Evolutionary conservation across 2,113 vertebrate genomes (phyloP), one percentile per base, ranked within the genome.

Genomic region (Tinamus guttatus): DNA sequence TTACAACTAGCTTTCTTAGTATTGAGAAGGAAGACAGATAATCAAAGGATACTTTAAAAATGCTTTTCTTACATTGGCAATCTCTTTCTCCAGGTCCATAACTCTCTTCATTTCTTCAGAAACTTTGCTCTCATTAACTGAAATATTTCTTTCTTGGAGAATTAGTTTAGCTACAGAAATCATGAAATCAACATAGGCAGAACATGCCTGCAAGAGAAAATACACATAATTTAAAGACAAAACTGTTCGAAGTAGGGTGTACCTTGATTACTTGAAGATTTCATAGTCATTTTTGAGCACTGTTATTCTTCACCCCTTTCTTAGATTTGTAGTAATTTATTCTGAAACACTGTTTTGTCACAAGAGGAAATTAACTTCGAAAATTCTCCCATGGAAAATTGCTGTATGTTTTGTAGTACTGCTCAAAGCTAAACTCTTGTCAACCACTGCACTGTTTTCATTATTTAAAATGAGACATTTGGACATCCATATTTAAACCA

Each of bases 111-210:
- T 98, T 92, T 99, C 98, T 65, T 95, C 80, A 73, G 95, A 96
- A 96, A 99, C 96, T 32, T 41, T 41, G 3, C 13, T 97, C 75
- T 98, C 98, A 41, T 97, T 96, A 83, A 98, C 11, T 20, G 56
- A 9, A 84, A 99, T 89, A 13, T 74, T 70, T 89, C 97, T 98
- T 91, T 99, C 99, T 62, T 96, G 94, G 34, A 98, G 98, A 87
- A 99, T 98, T 93, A 99, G 92, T 94, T 97, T 98, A 32, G 98
- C 99, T 90, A 99, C 98, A 92, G 99, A 98, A 94, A 97, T 96
- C 99, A 99, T 99, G 96, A 99, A 99, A 89, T 98, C 97, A 89
- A 98, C 95, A 34, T 99, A 99, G 15, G 99, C 98, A 54, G 93
- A 97, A 94, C 99, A 99, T 11, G 98, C 98, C 99, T 99, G 96